These are phyloP conservation scores for Leucoraja erinaceus DNA, from an alignment of 2,113 vertebrate genomes.

Conservation along the genomic window DNA sequence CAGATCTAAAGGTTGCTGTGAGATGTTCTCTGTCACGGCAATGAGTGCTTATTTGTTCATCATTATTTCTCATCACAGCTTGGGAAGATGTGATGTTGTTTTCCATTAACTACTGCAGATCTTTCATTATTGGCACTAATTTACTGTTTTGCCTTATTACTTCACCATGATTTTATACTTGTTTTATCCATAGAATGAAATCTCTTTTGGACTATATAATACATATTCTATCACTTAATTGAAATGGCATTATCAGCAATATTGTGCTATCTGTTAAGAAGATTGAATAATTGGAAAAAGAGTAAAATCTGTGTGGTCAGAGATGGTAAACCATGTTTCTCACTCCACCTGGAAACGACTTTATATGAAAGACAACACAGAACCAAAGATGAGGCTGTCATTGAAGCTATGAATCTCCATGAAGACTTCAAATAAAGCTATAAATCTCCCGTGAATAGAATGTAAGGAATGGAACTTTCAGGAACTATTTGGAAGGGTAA, in stretches of 20 bases:
- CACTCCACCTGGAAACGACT: not conserved
- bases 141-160: not conserved
- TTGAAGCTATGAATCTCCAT: not conserved
- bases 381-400: not conserved
- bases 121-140: not conserved
- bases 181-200: not conserved
- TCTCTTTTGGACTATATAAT: not conserved
- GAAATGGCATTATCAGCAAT: not conserved
- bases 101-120: not conserved
- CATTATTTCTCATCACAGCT: too few relatives aligned
- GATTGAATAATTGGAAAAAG: slow-evolving; percentile 2
- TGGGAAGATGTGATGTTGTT: not conserved
- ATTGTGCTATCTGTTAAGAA: not conserved
- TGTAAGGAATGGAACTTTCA: not conserved
- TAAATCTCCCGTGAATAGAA: not conserved
- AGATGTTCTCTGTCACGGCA: too few relatives aligned
- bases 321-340: not conserved
- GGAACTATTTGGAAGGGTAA: not conserved
- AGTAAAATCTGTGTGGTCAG: not conserved
- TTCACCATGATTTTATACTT: not conserved
- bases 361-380: not conserved
- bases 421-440: not conserved
- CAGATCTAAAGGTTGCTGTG: too few relatives aligned
- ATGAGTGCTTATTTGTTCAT: too few relatives aligned
- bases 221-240: not conserved